A percentile compares a stretch with the other conserved stretches of the same genome.
phyloP scores from a whole-genome alignment of 2,888 invertebrate species.

The Achlya flavicornis region DNA sequence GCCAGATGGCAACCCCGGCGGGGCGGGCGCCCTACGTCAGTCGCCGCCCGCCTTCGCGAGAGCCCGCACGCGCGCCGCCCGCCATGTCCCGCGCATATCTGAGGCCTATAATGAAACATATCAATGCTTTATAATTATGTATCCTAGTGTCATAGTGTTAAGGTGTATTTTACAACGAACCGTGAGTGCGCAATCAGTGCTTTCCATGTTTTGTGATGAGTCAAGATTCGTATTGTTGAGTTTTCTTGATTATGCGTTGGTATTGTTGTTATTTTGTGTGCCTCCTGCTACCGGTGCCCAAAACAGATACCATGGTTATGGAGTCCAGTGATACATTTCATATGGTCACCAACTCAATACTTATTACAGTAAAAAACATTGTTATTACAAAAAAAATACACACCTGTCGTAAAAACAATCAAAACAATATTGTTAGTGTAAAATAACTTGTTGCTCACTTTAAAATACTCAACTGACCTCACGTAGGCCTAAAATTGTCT shows the following conservation, averaged over 20 bases:
- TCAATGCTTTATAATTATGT: conserved; percentile 52
- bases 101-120: conserved; percentile 74
- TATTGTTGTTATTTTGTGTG: conserved; percentile 6
- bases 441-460: conserved; percentile 2
- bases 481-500: no score
- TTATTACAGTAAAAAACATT: neutral
- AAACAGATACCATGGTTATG: neutral
- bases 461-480: no score
- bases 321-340: neutral
- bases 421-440: neutral
- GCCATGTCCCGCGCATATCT: conserved; percentile 32
- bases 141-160: conserved; percentile 40
- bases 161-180: conserved; percentile 42
- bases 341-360: neutral
- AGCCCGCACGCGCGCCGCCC: conserved; percentile 52
- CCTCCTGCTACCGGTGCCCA: neutral
- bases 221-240: neutral
- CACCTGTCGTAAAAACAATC: neutral
- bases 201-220: conserved; percentile 12
- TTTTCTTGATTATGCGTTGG: neutral
- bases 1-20: conserved; percentile 15
- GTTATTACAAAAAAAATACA: no score
- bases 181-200: conserved; percentile 17
- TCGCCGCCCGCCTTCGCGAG: conserved; percentile 72
- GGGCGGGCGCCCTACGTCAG: conserved; percentile 54